Percentiles rank a stretch among this genome's conserved stretches.
These are phyloP conservation scores for Caranx melampygus DNA, from an alignment of 2,113 vertebrate species.

Conservation along the genomic window DNA sequence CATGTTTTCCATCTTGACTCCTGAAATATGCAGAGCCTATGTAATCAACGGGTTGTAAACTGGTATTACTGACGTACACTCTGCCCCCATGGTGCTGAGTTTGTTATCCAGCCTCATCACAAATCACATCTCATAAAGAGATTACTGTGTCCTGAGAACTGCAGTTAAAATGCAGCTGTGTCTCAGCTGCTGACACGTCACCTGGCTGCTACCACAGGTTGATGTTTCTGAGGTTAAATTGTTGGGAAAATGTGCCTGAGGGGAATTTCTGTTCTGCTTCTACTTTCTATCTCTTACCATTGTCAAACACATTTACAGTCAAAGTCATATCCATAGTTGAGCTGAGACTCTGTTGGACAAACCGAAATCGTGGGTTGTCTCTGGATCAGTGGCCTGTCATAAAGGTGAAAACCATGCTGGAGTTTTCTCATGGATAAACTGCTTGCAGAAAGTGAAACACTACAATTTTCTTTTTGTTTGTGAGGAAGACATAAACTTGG, in stretches of 20 bases:
- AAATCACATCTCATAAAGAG: background rate
- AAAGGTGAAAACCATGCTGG: conserved; percentile 14
- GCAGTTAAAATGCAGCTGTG: background rate
- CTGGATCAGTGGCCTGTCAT: conserved; percentile 23
- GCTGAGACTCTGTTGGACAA: background rate
- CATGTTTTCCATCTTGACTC: background rate
- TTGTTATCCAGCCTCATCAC: background rate
- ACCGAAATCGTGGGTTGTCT: background rate
- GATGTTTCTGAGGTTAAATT: background rate
- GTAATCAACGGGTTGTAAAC: background rate
- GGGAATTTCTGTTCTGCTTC: background rate
- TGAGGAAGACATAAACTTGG: background rate
- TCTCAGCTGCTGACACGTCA: background rate
- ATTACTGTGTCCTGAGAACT: background rate
- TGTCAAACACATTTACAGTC: background rate
- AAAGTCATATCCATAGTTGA: background rate
- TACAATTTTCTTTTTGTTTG: background rate
- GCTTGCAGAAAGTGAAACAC: background rate
- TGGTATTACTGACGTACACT: background rate
- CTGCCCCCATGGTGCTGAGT: background rate
- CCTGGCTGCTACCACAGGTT: background rate
- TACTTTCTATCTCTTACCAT: background rate
- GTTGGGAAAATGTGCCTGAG: background rate
- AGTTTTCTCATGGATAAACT: conserved; percentile 2
- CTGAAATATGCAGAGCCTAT: background rate